Evolutionary conservation across 2,113 vertebrate genomes (phyloP).

Genomic region (Nannobrachium achirus): DNA sequence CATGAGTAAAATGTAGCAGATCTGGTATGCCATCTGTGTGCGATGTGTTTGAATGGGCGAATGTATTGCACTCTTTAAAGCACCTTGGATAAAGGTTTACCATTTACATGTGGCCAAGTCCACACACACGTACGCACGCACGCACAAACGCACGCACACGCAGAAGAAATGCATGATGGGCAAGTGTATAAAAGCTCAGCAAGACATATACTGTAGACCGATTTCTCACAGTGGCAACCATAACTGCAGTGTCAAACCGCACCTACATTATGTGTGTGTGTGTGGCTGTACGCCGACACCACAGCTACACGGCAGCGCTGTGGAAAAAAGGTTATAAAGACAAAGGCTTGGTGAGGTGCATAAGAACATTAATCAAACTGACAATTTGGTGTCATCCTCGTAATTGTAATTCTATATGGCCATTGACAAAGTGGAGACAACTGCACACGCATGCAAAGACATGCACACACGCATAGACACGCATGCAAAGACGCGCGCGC

Average conservation of each 20-base stretch:
- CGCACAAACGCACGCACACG: background rate
- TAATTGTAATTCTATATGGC: conserved; percentile 20
- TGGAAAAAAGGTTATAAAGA: conserved; percentile 3
- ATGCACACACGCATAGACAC: background rate
- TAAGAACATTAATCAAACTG: conserved; percentile 33
- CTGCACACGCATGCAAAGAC: background rate
- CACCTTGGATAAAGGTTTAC: too few species aligned
- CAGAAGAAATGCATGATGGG: background rate
- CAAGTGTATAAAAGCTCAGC: background rate
- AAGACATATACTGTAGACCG: too few species aligned
- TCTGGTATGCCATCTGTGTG: too few species aligned
- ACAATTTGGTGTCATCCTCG: conserved; percentile 38
- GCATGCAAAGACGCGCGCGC: too few species aligned
- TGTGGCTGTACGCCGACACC: too few species aligned
- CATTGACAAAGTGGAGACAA: conserved; percentile 14
- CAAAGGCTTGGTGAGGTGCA: conserved; percentile 8
- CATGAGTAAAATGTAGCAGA: too few species aligned
- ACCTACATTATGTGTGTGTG: too few species aligned
- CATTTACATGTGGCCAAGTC: too few species aligned
- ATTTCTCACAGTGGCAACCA: too few species aligned
- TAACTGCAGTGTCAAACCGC: too few species aligned
- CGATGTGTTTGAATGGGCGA: too few species aligned
- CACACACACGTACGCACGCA: background rate
- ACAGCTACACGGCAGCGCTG: too few species aligned
- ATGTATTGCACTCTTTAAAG: background rate